Base-by-base conservation (phyloP, 2,113 vertebrate genomes). In the Pontoporia blainvillei region DNA sequence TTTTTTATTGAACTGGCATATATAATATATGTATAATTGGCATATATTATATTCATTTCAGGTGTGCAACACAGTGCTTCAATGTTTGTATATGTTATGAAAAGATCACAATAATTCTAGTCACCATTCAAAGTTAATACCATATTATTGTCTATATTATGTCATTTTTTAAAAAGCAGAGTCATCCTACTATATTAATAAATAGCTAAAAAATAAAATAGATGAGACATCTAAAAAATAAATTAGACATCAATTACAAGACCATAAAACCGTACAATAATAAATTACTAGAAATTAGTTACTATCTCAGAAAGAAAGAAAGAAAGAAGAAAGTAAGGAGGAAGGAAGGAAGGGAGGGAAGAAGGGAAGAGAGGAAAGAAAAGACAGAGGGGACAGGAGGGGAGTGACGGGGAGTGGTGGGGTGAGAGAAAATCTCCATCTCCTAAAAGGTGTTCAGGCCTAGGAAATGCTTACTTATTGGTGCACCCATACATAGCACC, bases 401-500 rank as follows among this genome's bases (percentile, higher is more conserved):
- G 5, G 23, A 75, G 11, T 6, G 10, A 8, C 29, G 6, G 27
- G 29, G 11, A 76, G 52, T 52, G 52, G 52, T 52, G 15, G 52
- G 15, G 52, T 52, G 59, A n/a, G 57, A 8, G 41, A 9, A 12
- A 31, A 2, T 31, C 12, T 44, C 20, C 4, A 1, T 17, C 9
- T 17, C 18, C 1, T 10, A 21, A 20, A 64, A 44, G 78, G 61
- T 31, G 4, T 10, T 36, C 3, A 5, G 7, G 23, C 46, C 23
- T 20, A 7, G 67, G 84, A 64, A 54, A 1, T 8, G 69, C n/a
- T 66, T 10, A 6, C 8, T 3, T 3, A 21, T 1, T 29, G 64
- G 44, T 3, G 2, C 34, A 1, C 27, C 23, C 12, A 0, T 2
- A 1, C 7, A 0, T 31, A 14, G 8, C 12, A 62, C 15, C 20